Percentiles rank a stretch among this genome's conserved stretches.
Conservation (phyloP, 2,888 invertebrate genomes). For the Drosophila greeni region DNA sequence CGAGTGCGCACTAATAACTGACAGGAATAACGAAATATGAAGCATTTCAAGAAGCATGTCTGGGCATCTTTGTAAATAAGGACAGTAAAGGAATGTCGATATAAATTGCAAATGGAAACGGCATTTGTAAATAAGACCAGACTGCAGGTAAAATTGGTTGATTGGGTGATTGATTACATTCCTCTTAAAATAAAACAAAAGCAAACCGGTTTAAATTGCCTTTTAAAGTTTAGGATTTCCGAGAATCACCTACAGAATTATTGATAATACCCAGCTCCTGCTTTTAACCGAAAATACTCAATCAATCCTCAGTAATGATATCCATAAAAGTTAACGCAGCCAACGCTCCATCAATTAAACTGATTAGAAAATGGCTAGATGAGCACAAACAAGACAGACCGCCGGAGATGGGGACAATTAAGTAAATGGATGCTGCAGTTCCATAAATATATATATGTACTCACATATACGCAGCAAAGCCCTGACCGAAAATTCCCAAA, state of each 20-base stretch:
- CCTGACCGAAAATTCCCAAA: constrained; percentile 16
- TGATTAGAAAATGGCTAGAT: constrained; percentile 42
- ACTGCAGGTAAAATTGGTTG: not conserved
- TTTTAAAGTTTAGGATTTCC: not conserved
- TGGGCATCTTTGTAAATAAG: not conserved
- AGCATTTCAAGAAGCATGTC: not conserved
- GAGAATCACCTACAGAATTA: constrained; percentile 1
- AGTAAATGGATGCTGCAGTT: constrained; percentile 28
- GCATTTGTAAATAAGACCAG: not conserved
- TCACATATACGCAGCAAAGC: not conserved
- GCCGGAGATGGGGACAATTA: constrained; percentile 11
- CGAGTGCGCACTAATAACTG: not conserved
- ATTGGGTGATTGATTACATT: not conserved
- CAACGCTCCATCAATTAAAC: constrained; percentile 46
- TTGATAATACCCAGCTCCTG: constrained; percentile 1
- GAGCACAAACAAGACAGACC: constrained; percentile 5
- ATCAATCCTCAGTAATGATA: constrained; percentile 16
- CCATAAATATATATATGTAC: constrained; percentile 7
- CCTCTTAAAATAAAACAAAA: not conserved
- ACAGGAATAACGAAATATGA: not conserved
- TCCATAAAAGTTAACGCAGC: not conserved
- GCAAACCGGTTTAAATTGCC: not conserved
- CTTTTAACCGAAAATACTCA: constrained; percentile 1
- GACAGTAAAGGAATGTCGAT: not conserved
- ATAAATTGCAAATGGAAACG: not conserved